Evolutionary conservation across 2,888 invertebrate species (phyloP).

Genomic region (Andrena hattorfiana): DNA sequence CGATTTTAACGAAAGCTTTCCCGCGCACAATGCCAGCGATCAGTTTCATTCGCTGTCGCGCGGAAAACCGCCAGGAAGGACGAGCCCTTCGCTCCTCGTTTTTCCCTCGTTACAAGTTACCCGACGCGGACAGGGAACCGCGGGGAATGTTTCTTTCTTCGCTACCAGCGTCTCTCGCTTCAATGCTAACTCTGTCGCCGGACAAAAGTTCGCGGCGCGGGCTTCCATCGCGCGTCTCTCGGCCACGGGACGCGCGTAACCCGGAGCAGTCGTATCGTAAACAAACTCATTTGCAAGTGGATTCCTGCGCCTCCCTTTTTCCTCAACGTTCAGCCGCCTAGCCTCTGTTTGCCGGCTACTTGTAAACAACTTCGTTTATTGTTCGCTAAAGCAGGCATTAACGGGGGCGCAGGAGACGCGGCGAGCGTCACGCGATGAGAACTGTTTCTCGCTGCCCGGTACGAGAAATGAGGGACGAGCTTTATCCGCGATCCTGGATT

Average conservation of each 20-base stretch:
- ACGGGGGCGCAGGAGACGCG: background rate
- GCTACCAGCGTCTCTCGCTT: background rate
- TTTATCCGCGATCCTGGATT: conserved; percentile 2
- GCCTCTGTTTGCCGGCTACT: conserved; percentile 20
- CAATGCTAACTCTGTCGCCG: conserved; percentile 35
- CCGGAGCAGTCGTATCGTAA: conserved; percentile 35
- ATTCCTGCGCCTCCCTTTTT: conserved; percentile 21
- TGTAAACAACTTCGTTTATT: conserved; percentile 49
- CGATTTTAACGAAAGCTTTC: conserved; percentile 18
- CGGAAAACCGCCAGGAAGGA: background rate
- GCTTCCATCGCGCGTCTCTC: background rate
- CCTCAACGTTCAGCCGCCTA: background rate
- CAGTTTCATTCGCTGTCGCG: conserved; percentile 42
- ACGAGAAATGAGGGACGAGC: background rate
- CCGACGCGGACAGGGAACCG: conserved; percentile 3
- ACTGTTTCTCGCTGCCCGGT: background rate
- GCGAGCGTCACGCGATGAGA: background rate
- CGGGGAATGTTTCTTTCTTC: background rate
- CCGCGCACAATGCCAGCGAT: conserved; percentile 23
- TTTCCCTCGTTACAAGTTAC: conserved; percentile 25
- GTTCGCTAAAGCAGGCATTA: conserved; percentile 41
- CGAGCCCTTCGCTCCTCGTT: background rate
- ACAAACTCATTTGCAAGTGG: conserved; percentile 54
- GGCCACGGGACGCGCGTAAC: conserved; percentile 33
- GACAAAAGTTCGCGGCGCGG: conserved; percentile 26